Evolutionary conservation across 30 jellyfish, hydroid and myxozoan species (phyloP).

Genomic region (Catostylus mosaicus): DNA sequence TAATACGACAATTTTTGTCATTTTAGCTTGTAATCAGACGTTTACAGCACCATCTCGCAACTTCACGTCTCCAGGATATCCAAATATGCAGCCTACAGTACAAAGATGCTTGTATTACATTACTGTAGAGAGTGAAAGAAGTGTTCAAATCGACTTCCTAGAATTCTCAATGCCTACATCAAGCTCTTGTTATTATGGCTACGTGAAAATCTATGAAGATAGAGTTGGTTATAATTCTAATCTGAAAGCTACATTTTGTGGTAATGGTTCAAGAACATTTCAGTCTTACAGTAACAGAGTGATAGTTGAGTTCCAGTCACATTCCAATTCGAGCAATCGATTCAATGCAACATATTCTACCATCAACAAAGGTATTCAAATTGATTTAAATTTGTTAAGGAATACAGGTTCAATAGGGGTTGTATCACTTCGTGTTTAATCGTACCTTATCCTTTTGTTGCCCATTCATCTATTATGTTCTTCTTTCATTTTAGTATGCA

Average conservation of each 20-base stretch:
- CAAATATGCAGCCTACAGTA: no score
- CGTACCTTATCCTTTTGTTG: no score
- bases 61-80: neutral
- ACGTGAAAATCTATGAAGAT: neutral
- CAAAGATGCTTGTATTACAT: neutral
- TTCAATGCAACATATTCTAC: neutral
- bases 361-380: neutral
- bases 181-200: neutral
- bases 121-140: neutral
- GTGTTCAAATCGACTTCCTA: neutral
- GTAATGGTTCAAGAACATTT: neutral
- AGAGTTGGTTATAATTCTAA: neutral
- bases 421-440: no score
- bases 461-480: neutral
- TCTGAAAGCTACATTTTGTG: neutral
- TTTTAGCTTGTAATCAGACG: neutral
- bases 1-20: no score
- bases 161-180: neutral
- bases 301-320: neutral
- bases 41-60: neutral
- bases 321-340: neutral
- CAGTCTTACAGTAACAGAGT: neutral
- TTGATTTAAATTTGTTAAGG: no score
- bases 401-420: no score
- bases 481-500: neutral